Conservation (phyloP, 2,113 vertebrate species). For the Heptranchias perlo region DNA sequence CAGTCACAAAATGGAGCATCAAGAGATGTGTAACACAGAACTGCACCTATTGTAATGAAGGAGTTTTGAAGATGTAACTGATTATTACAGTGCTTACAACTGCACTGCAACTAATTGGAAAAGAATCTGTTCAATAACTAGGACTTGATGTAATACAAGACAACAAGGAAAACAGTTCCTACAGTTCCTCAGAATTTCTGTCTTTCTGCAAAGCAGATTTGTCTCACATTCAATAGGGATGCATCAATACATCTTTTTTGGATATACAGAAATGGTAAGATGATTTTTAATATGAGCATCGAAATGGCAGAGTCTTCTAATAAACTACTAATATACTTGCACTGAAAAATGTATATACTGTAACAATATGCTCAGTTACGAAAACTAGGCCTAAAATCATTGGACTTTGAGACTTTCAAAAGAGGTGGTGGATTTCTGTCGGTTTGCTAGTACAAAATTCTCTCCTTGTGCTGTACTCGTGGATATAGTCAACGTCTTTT, state of each 20-base stretch:
- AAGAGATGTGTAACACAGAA: neutral
- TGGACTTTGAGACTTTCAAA: conserved; percentile 5
- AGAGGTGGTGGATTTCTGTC: neutral
- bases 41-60: neutral
- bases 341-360: neutral
- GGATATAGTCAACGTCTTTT: neutral
- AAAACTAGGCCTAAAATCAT: neutral
- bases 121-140: neutral
- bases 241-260: neutral
- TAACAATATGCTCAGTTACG: neutral
- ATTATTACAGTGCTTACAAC: neutral
- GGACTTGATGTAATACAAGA: neutral
- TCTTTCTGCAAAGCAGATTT: neutral
- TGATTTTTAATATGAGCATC: neutral
- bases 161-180: neutral
- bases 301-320: neutral
- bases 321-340: neutral
- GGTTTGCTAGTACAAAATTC: neutral
- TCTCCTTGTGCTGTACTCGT: neutral
- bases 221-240: neutral
- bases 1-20: neutral
- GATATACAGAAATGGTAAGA: neutral
- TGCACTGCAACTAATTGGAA: conserved; percentile 7
- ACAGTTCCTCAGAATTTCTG: neutral
- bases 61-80: conserved; percentile 13